Base-by-base conservation (phyloP, 1,140 invertebrate species). In the Delia radicum region DNA sequence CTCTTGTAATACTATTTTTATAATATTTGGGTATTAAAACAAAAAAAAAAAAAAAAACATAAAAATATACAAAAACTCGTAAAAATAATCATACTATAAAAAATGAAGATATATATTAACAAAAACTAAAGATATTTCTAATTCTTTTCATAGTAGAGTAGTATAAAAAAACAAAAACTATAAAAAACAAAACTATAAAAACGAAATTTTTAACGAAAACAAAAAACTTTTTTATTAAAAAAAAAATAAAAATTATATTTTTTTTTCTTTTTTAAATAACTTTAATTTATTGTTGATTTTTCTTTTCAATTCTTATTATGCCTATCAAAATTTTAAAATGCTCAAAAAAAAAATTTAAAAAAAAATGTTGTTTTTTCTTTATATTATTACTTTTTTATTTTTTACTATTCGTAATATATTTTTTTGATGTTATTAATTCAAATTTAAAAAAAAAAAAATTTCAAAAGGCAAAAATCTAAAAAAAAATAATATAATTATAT, bases 401-500 rank as follows among this genome's bases (percentile, higher is more conserved):
- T 37, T 69, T 69, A 67, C 12, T 69, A 69, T 24, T 18, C n/a
- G n/a, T n/a, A 69, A 7, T 33, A 69, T 69, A 33, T 69, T 69
- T 69, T 69, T 69, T 69, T 69, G 29, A 33, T 69, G 65, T 69
- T 69, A 69, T 69, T 67, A 69, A n/a, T n/a, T n/a, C n/a, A 69
- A 69, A 33, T 33, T 33, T 2, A 80, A 83, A 83, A 75, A 74
- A 82, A 82, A 81, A 80, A 82, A 82, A 82, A 82, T 82, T 80
- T 81, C 77, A 82, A 82, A 82, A 82, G 82, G 79, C 80, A 82
- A 83, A 83, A 80, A 78, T 80, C 80, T 78, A 80, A 83, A n/a
- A n/a, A n/a, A n/a, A 82, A 81, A 82, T 79, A 79, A 78, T 75
- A 80, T 78, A 48, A 46, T 73, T 73, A 48, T 73, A 73, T 73